Evolutionary conservation across 2,888 invertebrate species (phyloP), one percentile per base, ranked within the genome.

Genomic region (Lasioglossum villosulum): DNA sequence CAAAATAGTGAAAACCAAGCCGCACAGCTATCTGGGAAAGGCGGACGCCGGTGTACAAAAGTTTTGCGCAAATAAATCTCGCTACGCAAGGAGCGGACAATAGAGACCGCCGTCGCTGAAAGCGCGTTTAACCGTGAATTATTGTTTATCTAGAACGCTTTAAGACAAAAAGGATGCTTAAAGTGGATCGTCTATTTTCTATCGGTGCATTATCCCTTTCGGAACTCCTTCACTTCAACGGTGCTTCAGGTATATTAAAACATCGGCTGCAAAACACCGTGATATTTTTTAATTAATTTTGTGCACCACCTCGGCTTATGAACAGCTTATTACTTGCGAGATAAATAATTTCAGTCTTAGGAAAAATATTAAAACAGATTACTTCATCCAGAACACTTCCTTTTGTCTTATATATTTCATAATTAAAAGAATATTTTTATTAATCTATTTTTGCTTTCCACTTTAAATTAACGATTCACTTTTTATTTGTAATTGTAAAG

Each of bases 111-210:
- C 84, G 83, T 59, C 76, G 90, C 82, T 91, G 91, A 90, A 91
- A 91, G 90, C 90, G 89, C 91, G 90, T 90, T 91, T 91, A 91
- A 91, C 73, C 91, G 91, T 91, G 91, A 91, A 91, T 91, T 91
- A 91, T 91, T 88, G 91, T 91, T 91, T 91, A 89, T 79, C 77
- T 42, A 74, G 82, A 68, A 71, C 79, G 89, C 78, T 90, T 83
- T 88, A 90, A 91, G 91, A 91, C 91, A 91, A 91, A 90, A 91
- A 91, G 90, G 85, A 88, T 73, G 89, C 86, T 90, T 90, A 88
- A 90, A 90, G 89, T 88, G 89, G 90, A 90, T 91, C 90, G 86
- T 86, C 89, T 86, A 83, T 89, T 91, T 90, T 84, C 91, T 89
- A 90, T 86, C 88, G 77, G 72, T 66, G 81, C 71, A 80, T 85